phyloP scores from a whole-genome alignment of 2,113 vertebrate genomes.

The Prionailurus viverrinus region DNA sequence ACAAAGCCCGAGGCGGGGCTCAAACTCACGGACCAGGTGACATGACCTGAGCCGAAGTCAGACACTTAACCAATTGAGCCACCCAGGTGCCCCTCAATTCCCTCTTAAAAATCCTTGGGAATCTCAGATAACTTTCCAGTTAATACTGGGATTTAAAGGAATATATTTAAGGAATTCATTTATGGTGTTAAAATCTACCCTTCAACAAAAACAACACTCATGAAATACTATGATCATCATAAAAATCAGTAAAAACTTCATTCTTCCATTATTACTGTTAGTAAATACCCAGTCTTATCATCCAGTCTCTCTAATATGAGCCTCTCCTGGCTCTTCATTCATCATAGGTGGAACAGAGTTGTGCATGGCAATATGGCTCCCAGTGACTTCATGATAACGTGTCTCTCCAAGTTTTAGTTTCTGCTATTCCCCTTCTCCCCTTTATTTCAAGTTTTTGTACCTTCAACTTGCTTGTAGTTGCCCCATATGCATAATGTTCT shows the following conservation, averaged over 20 bases:
- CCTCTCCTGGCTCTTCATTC: no score
- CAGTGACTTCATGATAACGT: accelerated
- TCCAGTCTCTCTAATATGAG: neutral
- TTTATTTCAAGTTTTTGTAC: neutral
- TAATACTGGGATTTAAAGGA: neutral
- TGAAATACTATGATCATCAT: neutral
- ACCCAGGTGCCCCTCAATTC: neutral
- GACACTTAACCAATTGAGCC: no score
- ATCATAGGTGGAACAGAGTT: neutral
- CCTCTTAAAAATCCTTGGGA: neutral
- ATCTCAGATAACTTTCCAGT: neutral
- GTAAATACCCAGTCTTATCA: neutral
- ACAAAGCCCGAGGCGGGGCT: no score
- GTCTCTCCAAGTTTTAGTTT: neutral
- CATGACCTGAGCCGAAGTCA: no score
- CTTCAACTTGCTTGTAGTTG: neutral
- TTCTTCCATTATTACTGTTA: neutral
- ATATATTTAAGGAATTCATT: neutral
- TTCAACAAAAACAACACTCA: neutral
- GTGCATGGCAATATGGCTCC: neutral
- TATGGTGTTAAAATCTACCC: neutral
- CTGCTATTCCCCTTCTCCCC: neutral
- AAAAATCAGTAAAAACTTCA: neutral
- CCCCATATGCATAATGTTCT: neutral
- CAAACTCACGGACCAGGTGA: no score